Conservation (phyloP, 2,888 invertebrate genomes). For the Apeira syringaria region DNA sequence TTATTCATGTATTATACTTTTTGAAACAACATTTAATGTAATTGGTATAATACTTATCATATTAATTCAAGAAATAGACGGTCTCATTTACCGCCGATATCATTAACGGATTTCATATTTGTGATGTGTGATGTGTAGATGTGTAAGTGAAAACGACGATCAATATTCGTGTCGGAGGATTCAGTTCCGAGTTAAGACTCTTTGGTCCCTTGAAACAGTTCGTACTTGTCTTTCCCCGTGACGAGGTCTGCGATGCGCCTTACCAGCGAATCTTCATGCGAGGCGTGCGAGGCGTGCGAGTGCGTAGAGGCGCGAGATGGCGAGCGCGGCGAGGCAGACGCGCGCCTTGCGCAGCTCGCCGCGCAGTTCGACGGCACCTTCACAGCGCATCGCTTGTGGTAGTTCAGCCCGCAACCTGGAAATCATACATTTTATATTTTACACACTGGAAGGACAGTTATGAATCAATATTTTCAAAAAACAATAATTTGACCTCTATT, state of each 20-base stretch:
- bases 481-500: too few relatives aligned
- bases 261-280: constrained; percentile 89
- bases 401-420: constrained; percentile 97
- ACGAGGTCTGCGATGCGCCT: constrained; percentile 86
- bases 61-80: too few relatives aligned
- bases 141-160: too few relatives aligned
- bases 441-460: background rate
- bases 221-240: constrained; percentile 54
- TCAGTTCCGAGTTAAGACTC: too few relatives aligned
- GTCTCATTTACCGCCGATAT: too few relatives aligned
- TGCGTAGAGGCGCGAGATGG: constrained; percentile 87
- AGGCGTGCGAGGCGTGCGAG: constrained; percentile 78
- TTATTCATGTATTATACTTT: too few relatives aligned
- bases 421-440: background rate
- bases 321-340: constrained; percentile 83
- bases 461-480: too few relatives aligned
- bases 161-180: too few relatives aligned
- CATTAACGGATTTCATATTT: too few relatives aligned
- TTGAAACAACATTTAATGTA: too few relatives aligned
- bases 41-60: too few relatives aligned
- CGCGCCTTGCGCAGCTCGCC: constrained; percentile 45
- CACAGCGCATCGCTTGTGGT: constrained; percentile 98
- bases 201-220: constrained; percentile 7
- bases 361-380: constrained; percentile 98
- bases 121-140: too few relatives aligned